Evolutionary conservation across 2,888 invertebrate species (phyloP).

Genomic region (Melieria omissa): DNA sequence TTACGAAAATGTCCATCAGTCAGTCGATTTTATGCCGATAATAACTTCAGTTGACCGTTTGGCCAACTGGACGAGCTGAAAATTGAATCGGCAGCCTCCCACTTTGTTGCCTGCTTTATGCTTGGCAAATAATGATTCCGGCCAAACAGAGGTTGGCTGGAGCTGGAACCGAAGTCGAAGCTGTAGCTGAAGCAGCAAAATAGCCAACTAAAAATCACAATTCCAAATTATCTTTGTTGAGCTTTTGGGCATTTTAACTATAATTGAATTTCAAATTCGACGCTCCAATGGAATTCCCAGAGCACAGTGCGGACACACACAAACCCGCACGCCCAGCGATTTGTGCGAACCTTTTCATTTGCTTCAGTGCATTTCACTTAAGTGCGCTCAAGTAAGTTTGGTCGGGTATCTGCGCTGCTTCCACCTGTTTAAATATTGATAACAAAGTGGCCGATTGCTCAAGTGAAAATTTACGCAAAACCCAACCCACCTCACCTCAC

Average conservation of each 20-base stretch:
- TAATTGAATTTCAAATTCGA: slow-evolving; percentile 34
- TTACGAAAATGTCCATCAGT: no score
- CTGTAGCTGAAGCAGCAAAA: no score
- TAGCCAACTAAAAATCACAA: slow-evolving; percentile 26
- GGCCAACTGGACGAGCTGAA: no score
- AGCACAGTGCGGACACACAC: neutral
- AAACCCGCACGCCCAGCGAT: slow-evolving; percentile 1
- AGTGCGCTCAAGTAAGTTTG: slow-evolving; percentile 29
- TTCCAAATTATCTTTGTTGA: slow-evolving; percentile 15
- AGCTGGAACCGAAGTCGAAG: no score
- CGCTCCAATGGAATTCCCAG: neutral
- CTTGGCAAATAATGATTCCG: no score
- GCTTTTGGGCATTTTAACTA: slow-evolving; percentile 13
- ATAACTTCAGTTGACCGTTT: no score
- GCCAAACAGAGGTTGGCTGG: no score
- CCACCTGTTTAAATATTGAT: slow-evolving; percentile 50
- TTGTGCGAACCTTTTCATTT: slow-evolving; percentile 33
- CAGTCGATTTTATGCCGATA: no score
- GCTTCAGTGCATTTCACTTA: slow-evolving; percentile 35
- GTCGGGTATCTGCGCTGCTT: slow-evolving; percentile 33
- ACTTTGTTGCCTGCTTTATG: no score
- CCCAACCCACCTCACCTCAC: slow-evolving; percentile 5
- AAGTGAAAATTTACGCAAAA: slow-evolving; percentile 47
- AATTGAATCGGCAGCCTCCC: no score
- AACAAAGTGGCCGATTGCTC: slow-evolving; percentile 46